Evolutionary conservation across 2,113 vertebrate genomes (phyloP), one percentile per base, ranked within the genome.

Genomic region (Ciconia boyciana): DNA sequence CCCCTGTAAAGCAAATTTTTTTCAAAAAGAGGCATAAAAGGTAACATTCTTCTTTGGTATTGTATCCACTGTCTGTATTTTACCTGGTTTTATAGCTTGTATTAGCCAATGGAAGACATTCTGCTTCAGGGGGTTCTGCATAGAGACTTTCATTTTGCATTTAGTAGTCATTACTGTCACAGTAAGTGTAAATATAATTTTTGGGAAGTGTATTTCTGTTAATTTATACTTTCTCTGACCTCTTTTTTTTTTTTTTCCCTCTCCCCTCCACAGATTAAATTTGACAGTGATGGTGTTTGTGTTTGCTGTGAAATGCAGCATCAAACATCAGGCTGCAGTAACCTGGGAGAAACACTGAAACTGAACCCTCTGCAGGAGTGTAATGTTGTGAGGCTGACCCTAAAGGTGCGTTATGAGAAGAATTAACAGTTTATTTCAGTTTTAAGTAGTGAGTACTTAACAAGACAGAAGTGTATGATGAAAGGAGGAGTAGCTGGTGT

Each of bases 271-370:
- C 93, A 99, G 99, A 98, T 99, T 65, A 99, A 99, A 97, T 99
- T 99, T 22, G 99, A 99, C 98, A 99, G 99, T 18, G 99, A 99
- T 69, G 99, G 99, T 71, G 99, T 99, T 95, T 99, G 99, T 86
- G 99, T 99, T 55, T 99, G 99, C 98, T 99, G 99, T 55, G 99
- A 99, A 96, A 98, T 99, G 49, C 99, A 99, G 95, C 99, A 99
- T 92, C 99, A 99, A 96, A 98, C 98, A 29, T 98, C 99, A 8
- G 99, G 99, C 97, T 99, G 99, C 98, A 99, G 98, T 98, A 99
- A 99, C 98, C 97, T 99, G 57, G 99, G 99, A 94, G 99, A 99
- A 98, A 99, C 99, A 0, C 98, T 99, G 97, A 99, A 99, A 84
- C 98, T 99, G 93, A 99, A 99, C 93, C 99, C 99, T 0, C 98